Base-by-base conservation (phyloP, 2,113 vertebrate species). In the Pteruthius melanotis region DNA sequence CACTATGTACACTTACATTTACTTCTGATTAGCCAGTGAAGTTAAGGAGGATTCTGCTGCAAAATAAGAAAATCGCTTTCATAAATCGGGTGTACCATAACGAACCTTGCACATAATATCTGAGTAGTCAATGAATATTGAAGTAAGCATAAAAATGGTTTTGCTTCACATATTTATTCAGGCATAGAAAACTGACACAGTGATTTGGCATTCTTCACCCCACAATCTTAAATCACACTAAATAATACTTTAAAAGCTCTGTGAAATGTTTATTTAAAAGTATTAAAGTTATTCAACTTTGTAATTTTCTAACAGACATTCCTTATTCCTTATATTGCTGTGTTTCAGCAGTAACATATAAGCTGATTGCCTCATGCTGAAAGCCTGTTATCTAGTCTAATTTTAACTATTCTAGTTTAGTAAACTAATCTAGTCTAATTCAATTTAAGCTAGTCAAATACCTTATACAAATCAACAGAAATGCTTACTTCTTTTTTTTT, bases 141-240 rank as follows among this genome's bases (percentile, higher is more conserved):
- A 75, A 95, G 65, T 17, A 96, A 94, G 47, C 30, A 76, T 31
- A 15, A 64, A 95, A 93, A 37, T 1, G 2, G 60, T 84, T 96
- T 90, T 91, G 45, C 91, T 92, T 89, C 45, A 87, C 19, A 39
- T 85, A 84, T 96, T 79, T 84, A 15, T 53, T 92, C 42, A 91
- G 59, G 39, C 89, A 71, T 50, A 77, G 37, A 56, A 24, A 95
- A 50, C n/a, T 72, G 60, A 50, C 27, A 57, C 37, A 78, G 76
- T 13, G 61, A 60, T 26, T 10, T 70, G 56, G 52, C 15, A 18
- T 87, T 89, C 72, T 94, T 87, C 74, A 74, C 18, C 42, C 42
- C 68, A 89, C 19, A 89, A 37, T 71, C 56, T n/a, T 92, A 92
- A 95, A 96, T 91, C 72, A 95, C 31, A 52, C 93, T 91, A 94